A percentile compares a stretch with the other conserved stretches of the same genome.
Evolutionary conservation across 2,888 invertebrate species (phyloP).

Genomic region (Drosophila imparisetae): DNA sequence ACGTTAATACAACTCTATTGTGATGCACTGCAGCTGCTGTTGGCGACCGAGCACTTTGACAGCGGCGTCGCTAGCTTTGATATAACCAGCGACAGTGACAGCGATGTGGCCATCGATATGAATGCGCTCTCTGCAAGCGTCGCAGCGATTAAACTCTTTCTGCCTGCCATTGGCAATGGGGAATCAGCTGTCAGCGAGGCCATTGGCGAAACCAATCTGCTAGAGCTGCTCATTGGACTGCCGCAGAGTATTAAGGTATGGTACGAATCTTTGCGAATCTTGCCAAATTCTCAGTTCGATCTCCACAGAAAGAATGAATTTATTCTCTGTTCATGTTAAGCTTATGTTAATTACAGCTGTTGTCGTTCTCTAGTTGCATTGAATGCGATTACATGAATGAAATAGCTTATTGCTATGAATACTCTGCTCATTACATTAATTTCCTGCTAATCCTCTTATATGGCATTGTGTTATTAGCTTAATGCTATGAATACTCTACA

Average conservation of each 20-base stretch:
- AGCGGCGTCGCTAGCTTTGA: slow-evolving; percentile 74
- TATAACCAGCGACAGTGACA: slow-evolving; percentile 79
- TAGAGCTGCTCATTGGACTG: slow-evolving; percentile 83
- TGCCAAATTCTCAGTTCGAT: neutral
- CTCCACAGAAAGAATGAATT: neutral
- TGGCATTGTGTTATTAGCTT: neutral
- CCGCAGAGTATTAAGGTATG: slow-evolving; percentile 82
- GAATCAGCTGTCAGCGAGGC: slow-evolving; percentile 79
- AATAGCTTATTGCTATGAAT: neutral
- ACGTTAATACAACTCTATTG: slow-evolving; percentile 84
- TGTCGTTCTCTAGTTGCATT: neutral
- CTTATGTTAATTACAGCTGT: neutral
- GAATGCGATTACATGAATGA: neutral
- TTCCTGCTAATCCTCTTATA: neutral
- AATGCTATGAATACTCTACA: neutral
- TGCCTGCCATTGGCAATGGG: slow-evolving; percentile 66
- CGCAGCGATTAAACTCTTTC: slow-evolving; percentile 81
- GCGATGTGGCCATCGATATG: slow-evolving; percentile 80
- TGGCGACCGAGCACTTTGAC: slow-evolving; percentile 82
- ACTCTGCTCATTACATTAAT: neutral
- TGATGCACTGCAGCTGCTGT: slow-evolving; percentile 83
- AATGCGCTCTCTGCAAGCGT: slow-evolving; percentile 83
- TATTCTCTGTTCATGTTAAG: neutral
- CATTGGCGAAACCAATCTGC: slow-evolving; percentile 84
- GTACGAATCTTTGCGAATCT: neutral